Evolutionary conservation across 2,888 invertebrate species (phyloP), one percentile per base, ranked within the genome.

Genomic region (Caenorhabditis becei): DNA sequence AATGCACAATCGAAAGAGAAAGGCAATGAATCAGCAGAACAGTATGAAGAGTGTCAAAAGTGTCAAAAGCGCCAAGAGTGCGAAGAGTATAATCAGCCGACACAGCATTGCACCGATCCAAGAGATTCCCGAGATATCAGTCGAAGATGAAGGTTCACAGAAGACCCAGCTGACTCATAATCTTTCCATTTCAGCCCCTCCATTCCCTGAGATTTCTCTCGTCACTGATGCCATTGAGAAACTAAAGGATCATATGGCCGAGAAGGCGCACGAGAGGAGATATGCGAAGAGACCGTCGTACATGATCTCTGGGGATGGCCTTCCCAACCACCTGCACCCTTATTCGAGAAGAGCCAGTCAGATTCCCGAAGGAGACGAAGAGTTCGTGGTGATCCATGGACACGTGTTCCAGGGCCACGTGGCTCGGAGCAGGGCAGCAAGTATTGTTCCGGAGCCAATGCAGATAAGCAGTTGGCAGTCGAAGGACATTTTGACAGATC

Each of bases 331-430:
- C 23, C 51, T 67, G 14, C 79, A 79, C 54, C 79, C 79, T 8
- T 79, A 74, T 44, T 54, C 56, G 26, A 56, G 62, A 47, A 24
- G 77, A 49, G 70, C 54, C 8, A 62, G 62, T 28, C 61, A 63
- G 10, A 32, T 70, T 20, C 67, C 74, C 5, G 66, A 54, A 18
- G 81, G 72, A 37, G 78, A 80, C 16, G 86, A 86, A 20, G 85
- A 87, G 35, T 79, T 84, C 59, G 63, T 86, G 14, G 83, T 87
- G 2, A 49, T 83, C 16, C 85, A 86, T 32, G 79, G 82, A 26
- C 78, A 77, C 24, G 86, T 87, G 10, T 83, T 80, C 44, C 79
- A 79, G 24, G 86, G 86, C 35, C 78, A 79, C n/a, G 83, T 82
- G 18, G 83, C 84, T 0, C 66, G 87, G n/a, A 83, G 79, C 47